Conservation (phyloP, 2,888 invertebrate genomes). For the Micoletzkya japonica region DNA sequence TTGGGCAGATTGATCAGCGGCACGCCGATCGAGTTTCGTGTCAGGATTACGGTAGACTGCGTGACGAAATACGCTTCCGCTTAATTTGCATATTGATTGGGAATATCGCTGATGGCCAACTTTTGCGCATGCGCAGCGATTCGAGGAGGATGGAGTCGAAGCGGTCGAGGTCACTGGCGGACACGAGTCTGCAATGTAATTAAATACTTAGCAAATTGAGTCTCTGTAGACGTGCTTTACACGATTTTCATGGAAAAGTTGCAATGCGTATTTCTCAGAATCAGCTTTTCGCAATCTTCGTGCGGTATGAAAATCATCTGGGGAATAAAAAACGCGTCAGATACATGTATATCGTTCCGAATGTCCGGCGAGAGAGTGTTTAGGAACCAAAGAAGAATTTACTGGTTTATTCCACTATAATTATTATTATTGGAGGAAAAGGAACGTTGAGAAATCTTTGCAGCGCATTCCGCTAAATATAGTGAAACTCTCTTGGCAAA, state of each 20-base stretch:
- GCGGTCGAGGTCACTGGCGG: conserved; percentile 35
- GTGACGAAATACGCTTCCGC: conserved; percentile 36
- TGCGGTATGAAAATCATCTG: too few species aligned
- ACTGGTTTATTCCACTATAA: neutral
- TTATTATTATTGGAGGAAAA: too few species aligned
- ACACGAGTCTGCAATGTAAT: conserved; percentile 37
- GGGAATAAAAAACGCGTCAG: too few species aligned
- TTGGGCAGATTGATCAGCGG: conserved; percentile 39
- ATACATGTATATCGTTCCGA: too few species aligned
- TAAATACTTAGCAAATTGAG: too few species aligned
- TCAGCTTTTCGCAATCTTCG: too few species aligned
- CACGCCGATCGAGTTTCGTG: conserved; percentile 43
- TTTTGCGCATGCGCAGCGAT: conserved; percentile 27
- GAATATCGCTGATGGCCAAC: neutral
- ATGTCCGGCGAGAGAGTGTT: too few species aligned
- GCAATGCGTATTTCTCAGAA: too few species aligned
- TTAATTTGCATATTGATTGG: conserved; percentile 24
- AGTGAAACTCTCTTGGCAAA: neutral
- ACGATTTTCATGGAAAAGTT: too few species aligned
- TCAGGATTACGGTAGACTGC: conserved; percentile 33
- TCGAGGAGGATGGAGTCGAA: conserved; percentile 45
- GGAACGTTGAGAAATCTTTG: conserved; percentile 5
- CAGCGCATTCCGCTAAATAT: neutral
- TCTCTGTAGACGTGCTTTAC: too few species aligned
- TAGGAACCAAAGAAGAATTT: neutral